Percentiles rank a stretch among this genome's conserved stretches.
phyloP scores from a whole-genome alignment of 2,888 invertebrate species.

The Baccha elongata region DNA sequence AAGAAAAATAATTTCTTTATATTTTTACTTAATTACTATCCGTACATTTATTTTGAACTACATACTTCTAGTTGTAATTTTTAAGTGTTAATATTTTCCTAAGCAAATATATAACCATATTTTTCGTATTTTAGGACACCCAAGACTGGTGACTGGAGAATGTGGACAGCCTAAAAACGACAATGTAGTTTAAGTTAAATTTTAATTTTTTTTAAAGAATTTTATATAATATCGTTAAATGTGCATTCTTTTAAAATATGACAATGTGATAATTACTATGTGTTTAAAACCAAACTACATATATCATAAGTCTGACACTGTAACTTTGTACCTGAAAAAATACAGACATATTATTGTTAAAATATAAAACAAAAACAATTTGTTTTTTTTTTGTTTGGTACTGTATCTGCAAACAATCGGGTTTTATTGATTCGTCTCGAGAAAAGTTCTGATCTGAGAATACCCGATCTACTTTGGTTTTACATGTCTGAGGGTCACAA shows the following conservation, averaged over 20 bases:
- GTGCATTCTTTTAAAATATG: not conserved
- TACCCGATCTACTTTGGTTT: too few species aligned
- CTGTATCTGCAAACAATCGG: too few species aligned
- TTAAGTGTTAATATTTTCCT: not conserved
- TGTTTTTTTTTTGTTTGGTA: too few species aligned
- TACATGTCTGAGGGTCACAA: too few species aligned
- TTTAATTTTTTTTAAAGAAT: not conserved
- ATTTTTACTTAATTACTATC: not conserved
- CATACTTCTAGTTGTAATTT: not conserved
- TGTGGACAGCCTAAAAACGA: slow-evolving; percentile 22
- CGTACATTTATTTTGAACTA: not conserved
- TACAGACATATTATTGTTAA: not conserved
- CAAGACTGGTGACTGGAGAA: slow-evolving; percentile 39
- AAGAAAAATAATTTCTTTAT: not conserved
- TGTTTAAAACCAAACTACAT: not conserved
- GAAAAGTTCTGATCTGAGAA: too few species aligned
- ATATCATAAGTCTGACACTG: slow-evolving; percentile 19
- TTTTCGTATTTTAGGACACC: slow-evolving; percentile 49
- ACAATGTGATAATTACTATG: not conserved
- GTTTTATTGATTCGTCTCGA: too few species aligned
- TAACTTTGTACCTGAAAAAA: slow-evolving; percentile 28
- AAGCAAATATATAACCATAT: not conserved
- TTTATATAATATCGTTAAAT: not conserved
- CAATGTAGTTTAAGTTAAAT: not conserved
- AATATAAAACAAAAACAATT: not conserved